phyloP scores from a whole-genome alignment of 2,888 invertebrate species.

The Paralinhomoeus sp. region DNA sequence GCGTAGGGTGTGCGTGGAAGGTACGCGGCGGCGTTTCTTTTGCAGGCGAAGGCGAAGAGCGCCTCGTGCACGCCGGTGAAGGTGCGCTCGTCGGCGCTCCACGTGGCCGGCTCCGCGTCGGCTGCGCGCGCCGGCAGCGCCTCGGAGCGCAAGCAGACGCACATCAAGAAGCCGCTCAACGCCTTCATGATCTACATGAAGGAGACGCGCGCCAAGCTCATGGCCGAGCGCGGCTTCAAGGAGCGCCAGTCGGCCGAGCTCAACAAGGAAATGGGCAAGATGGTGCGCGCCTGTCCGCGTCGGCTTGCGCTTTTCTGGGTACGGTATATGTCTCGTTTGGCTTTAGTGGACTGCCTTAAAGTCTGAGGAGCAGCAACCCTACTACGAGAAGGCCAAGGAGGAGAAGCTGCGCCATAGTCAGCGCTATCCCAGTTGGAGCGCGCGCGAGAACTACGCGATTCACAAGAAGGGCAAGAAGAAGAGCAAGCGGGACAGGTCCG shows the following conservation, averaged over 20 bases:
- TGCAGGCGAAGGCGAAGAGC: too few relatives aligned
- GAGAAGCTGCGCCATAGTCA: slow-evolving; percentile 98
- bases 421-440: slow-evolving; percentile 98
- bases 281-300: slow-evolving; percentile 59
- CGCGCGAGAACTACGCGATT: slow-evolving; percentile 99
- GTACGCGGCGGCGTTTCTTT: too few relatives aligned
- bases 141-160: too few relatives aligned
- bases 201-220: slow-evolving; percentile 94
- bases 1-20: too few relatives aligned
- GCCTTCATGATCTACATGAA: slow-evolving; percentile 99
- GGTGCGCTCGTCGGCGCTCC: too few relatives aligned
- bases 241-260: slow-evolving; percentile 77
- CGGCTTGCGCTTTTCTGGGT: too few relatives aligned
- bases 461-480: slow-evolving; percentile 97
- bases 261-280: slow-evolving; percentile 91
- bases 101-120: too few relatives aligned
- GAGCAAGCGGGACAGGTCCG: slow-evolving; percentile 69
- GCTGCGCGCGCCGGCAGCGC: too few relatives aligned
- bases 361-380: slow-evolving; percentile 98
- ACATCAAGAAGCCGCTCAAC: slow-evolving; percentile 97
- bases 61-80: too few relatives aligned
- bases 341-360: slow-evolving; percentile 94
- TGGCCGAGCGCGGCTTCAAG: slow-evolving; percentile 90
- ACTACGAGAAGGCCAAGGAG: slow-evolving; percentile 99
- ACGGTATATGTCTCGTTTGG: too few relatives aligned